phyloP scores from a whole-genome alignment of 2,797 vertebrate species.

The Delichon dasypus region DNA sequence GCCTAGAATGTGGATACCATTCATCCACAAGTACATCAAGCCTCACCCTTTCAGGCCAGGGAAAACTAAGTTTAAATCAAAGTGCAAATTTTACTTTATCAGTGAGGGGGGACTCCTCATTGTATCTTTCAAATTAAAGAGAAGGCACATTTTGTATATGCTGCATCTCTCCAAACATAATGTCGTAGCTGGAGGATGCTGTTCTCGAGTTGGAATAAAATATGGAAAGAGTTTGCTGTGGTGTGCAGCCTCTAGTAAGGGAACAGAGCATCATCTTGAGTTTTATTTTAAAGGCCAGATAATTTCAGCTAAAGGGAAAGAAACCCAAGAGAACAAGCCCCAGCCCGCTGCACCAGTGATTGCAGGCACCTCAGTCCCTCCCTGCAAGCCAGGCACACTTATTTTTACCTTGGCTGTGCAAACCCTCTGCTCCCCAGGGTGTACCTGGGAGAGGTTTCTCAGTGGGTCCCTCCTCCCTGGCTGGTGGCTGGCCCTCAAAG shows the following conservation, averaged over 20 bases:
- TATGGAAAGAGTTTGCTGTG: not conserved
- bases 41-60: not conserved
- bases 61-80: not conserved
- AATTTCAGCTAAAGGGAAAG: not conserved
- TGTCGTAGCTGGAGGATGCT: not conserved
- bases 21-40: not conserved
- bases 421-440: not conserved
- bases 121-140: not conserved
- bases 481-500: not conserved
- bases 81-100: not conserved
- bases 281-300: not conserved
- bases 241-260: not conserved
- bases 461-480: not conserved
- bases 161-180: not conserved
- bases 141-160: not conserved
- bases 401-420: not conserved
- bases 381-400: not conserved
- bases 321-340: not conserved
- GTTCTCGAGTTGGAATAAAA: not conserved
- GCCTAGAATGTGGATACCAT: not conserved
- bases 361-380: not conserved
- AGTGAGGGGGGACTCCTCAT: not conserved
- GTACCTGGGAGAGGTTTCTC: not conserved
- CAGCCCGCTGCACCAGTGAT: fast-evolving
- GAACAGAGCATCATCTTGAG: not conserved